Base-by-base conservation (phyloP, 1,140 invertebrate species). In the Drosophila pseudoananassae region DNA sequence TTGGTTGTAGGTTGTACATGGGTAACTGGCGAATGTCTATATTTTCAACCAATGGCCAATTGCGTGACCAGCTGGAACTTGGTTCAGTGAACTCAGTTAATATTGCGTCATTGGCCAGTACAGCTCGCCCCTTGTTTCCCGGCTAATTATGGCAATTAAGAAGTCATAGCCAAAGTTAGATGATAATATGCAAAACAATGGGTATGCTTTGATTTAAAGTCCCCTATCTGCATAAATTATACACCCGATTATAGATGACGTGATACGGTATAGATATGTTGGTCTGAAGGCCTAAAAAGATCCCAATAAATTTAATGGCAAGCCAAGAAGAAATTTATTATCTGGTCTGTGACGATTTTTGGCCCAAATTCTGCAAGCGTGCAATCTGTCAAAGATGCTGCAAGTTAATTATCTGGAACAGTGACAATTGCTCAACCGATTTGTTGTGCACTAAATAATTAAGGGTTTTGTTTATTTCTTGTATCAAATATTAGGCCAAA, bases 121-220 rank as follows among this genome's bases (percentile, higher is more conserved):
- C n/a, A 57, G 40, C 40, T 49, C 20, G 29, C 6, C 9, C 29
- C 15, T 20, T 4, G 14, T 31, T 31, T 9, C 6, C 23, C 23
- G 43, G 57, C 61, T 79, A 87, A 88, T 88, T 87, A 87, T 88
- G 82, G 79, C 78, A 66, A 79, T 87, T 83, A 83, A 59, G 57
- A 50, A 25, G 55, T 46, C 73, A 51, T 50, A 73, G 61, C 36
- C 53, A 25, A 46, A 52, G 56, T 56, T 76, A 36, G 27, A 50
- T 17, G 56, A 78, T 45, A 38, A 27, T 79, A 79, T 65, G 59
- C 71, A 49, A 80, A 82, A 87, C 74, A 85, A 82, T 82, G 57
- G 53, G 5, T 38, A 50, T 78, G 64, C 78, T 82, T 88, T 82
- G 70, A 88, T 78, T 63, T 54, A 54, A 52, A 65, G 54, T 54